A percentile compares a stretch with the other conserved stretches of the same genome.
phyloP scores from a whole-genome alignment of 2,797 vertebrate species.

The Remorina albescens region DNA sequence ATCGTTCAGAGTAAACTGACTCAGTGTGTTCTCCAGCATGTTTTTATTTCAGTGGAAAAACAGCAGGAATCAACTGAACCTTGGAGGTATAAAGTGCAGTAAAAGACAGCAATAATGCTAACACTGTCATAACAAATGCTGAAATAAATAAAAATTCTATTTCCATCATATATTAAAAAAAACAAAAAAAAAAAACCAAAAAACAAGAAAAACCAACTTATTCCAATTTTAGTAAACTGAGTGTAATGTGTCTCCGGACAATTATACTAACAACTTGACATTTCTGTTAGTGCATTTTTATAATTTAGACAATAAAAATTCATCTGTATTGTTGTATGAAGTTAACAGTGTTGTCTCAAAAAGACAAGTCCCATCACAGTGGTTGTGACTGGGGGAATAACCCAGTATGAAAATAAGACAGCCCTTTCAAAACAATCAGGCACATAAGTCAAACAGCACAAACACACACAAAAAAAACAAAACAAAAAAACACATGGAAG shows the following conservation, averaged over 20 bases:
- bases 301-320: constrained; percentile 13
- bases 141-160: constrained; percentile 51
- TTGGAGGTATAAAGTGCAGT: constrained; percentile 73
- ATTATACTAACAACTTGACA: neutral
- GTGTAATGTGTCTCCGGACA: constrained; percentile 23
- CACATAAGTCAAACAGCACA: constrained; percentile 36
- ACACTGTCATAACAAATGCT: constrained; percentile 34
- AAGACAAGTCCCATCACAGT: constrained; percentile 50
- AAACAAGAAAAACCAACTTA: constrained; percentile 25
- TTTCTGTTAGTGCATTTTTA: constrained; percentile 32
- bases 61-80: constrained; percentile 48
- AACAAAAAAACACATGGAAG: constrained; percentile 2
- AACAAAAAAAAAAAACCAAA: too few relatives aligned
- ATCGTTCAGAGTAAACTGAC: constrained; percentile 10
- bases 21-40: constrained; percentile 40
- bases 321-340: constrained; percentile 40
- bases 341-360: constrained; percentile 51
- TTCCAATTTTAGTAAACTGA: constrained; percentile 24
- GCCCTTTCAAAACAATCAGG: constrained; percentile 51
- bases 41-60: constrained; percentile 71
- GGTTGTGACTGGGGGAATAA: constrained; percentile 6
- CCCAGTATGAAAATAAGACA: constrained; percentile 34
- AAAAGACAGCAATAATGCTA: constrained; percentile 34
- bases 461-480: constrained; percentile 16
- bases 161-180: too few relatives aligned